These are phyloP conservation scores for Drosophila suzukii DNA, from an alignment of 1,140 invertebrate species.

Conservation along the genomic window DNA sequence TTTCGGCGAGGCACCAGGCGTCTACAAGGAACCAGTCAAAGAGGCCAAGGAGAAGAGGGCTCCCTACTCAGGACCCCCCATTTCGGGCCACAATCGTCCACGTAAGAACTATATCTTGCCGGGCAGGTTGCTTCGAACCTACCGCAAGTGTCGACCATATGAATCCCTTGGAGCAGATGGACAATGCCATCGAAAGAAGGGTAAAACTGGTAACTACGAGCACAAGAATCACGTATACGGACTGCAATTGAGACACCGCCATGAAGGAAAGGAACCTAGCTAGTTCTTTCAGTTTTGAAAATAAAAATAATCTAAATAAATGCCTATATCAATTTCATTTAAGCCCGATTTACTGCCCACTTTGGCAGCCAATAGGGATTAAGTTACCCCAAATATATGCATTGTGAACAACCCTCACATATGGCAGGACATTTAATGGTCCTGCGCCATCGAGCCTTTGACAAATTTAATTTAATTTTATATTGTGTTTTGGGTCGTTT, in stretches of 20 bases:
- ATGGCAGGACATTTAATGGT: background rate
- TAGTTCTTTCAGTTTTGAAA: background rate
- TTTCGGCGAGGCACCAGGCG: background rate
- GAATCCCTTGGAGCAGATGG: conserved; percentile 19
- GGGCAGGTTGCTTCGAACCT: conserved; percentile 12
- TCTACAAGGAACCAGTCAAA: background rate
- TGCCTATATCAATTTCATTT: background rate
- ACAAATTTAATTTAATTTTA: conserved; percentile 65
- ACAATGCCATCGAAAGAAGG: conserved; percentile 18
- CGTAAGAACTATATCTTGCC: conserved; percentile 24
- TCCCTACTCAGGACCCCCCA: background rate
- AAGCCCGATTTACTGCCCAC: background rate
- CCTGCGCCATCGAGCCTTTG: background rate
- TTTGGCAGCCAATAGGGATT: background rate
- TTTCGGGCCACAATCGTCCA: conserved; percentile 26
- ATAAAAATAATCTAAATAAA: no score
- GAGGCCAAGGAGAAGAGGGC: background rate
- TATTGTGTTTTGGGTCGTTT: conserved; percentile 38
- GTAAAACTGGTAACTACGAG: conserved; percentile 21
- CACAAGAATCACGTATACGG: conserved; percentile 47
- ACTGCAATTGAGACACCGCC: conserved; percentile 9
- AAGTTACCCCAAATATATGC: background rate
- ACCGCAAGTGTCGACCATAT: conserved; percentile 43
- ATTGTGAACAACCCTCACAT: conserved; percentile 1
- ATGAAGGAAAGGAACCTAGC: background rate